Evolutionary conservation across 2,888 invertebrate species (phyloP), one percentile per base, ranked within the genome.

Genomic region (Drosophila kambysellisi): DNA sequence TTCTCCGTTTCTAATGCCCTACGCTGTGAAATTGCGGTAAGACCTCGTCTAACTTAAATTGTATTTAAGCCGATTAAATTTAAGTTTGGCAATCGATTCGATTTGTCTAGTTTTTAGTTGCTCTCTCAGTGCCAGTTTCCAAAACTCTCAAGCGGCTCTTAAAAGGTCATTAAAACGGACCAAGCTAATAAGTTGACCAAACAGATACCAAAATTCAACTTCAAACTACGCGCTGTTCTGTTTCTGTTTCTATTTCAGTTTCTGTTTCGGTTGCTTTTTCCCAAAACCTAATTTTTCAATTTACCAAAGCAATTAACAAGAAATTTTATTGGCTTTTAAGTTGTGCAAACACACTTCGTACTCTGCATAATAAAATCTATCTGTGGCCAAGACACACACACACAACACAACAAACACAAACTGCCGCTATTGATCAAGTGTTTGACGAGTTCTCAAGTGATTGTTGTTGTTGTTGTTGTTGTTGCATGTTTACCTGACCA

Each of bases 261-360:
- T 20, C 20, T 1, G 43, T 43, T 11, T 72, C 56, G 11, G 12
- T 48, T 63, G 61, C 57, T 71, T 79, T 90, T 90, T 81, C 88
- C 81, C 79, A 82, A 87, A 88, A 83, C 83, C 90, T 87, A 89
- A 89, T 89, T 89, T 89, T 89, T 86, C 84, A 84, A 89, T 90
- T 88, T 88, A 89, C 88, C 72, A 73, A 88, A 88, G 76, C 88
- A 88, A 88, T 88, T 88, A 88, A 88, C 88, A 89, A 66, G 70
- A 82, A 77, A 87, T 88, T 88, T 88, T 90, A 88, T 88, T 89
- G 88, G 84, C 89, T 90, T 83, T 88, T 83, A 89, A 89, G 82
- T 73, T 83, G 81, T 76, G 78, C 78, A 89, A 89, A 90, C 88
- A 86, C 54, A 71, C 65, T 61, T 63, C 61, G 56, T 51, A 56